Percentiles rank a stretch among this genome's conserved stretches.
phyloP scores from a whole-genome alignment of 2,888 invertebrate species.

The Iselma pallidipennis region DNA sequence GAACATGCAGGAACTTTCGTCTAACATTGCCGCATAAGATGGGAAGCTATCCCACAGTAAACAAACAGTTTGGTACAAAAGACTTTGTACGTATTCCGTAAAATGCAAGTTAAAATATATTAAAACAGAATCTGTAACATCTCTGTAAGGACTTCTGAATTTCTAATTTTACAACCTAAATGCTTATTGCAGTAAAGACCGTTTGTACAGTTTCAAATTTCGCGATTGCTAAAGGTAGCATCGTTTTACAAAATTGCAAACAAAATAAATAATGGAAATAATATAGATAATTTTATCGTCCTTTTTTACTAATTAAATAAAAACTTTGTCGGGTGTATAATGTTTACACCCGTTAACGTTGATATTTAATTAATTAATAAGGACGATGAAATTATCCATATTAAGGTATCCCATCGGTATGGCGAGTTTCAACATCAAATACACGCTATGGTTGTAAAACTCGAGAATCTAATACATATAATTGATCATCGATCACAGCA shows the following conservation, averaged over 20 bases:
- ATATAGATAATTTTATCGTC: too few species aligned
- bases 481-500: too few species aligned
- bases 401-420: too few species aligned
- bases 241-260: neutral
- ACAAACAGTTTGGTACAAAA: conserved; percentile 6
- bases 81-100: conserved; percentile 1
- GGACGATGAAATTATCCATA: too few species aligned
- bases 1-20: conserved; percentile 2
- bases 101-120: neutral
- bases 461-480: too few species aligned
- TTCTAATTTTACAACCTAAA: neutral
- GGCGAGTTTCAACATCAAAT: too few species aligned
- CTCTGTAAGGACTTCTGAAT: neutral
- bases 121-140: neutral
- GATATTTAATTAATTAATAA: too few species aligned
- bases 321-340: too few species aligned
- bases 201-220: neutral
- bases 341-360: too few species aligned
- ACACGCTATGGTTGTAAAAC: too few species aligned
- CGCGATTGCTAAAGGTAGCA: neutral
- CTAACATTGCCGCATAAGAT: conserved; percentile 4
- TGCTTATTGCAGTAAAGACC: neutral
- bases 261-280: neutral
- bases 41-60: conserved; percentile 3
- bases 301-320: too few species aligned